phyloP scores from a whole-genome alignment of 2,797 vertebrate genomes.

The Eremophila alpestris region DNA sequence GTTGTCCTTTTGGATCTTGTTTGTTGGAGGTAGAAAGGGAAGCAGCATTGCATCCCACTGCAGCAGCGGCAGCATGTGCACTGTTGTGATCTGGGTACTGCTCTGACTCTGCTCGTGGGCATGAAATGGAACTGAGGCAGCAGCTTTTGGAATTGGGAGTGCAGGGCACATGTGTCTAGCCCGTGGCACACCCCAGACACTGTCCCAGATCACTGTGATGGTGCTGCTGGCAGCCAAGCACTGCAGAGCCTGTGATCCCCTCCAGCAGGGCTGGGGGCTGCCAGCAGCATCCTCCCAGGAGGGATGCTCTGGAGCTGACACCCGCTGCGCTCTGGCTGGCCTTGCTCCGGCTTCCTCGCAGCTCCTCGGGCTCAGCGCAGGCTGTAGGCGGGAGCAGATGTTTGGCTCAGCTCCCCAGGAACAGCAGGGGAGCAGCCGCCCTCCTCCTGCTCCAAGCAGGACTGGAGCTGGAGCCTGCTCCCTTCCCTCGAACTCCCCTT shows the following conservation, averaged over 20 bases:
- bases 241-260: not conserved
- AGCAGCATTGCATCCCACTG: accelerated
- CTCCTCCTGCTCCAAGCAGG: not conserved
- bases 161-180: accelerated
- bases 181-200: accelerated
- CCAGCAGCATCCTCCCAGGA: not conserved
- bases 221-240: not conserved
- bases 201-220: accelerated
- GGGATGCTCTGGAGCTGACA: not conserved
- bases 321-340: not conserved
- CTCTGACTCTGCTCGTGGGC: not conserved
- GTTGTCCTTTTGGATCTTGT: not conserved
- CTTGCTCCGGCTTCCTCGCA: not conserved
- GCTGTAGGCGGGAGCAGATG: constrained; percentile 48
- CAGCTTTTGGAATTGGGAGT: not conserved
- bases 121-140: not conserved
- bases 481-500: not conserved
- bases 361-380: not conserved
- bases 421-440: not conserved
- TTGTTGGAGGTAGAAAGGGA: not conserved
- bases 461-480: not conserved
- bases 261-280: not conserved
- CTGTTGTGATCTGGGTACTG: accelerated
- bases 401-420: constrained; percentile 23
- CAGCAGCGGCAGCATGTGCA: not conserved